phyloP scores from a whole-genome alignment of 2,113 vertebrate species.

The Equus przewalskii region DNA sequence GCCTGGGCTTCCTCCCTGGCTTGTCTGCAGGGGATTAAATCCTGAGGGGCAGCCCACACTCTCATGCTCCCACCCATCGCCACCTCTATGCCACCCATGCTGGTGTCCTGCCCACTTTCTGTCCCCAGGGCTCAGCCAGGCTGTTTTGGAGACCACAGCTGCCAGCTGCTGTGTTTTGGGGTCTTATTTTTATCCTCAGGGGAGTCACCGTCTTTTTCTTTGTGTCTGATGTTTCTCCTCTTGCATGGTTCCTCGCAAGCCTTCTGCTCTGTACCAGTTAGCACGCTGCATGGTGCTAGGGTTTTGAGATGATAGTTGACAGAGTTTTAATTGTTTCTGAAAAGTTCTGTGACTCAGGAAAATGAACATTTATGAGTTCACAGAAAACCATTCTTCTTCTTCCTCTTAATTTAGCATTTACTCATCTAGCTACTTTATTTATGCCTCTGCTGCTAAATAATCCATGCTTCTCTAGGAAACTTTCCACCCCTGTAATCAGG shows the following conservation, averaged over 20 bases:
- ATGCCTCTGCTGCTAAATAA: slow-evolving; percentile 61
- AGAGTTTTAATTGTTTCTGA: slow-evolving; percentile 75
- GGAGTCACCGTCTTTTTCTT: background rate
- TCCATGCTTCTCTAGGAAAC: background rate
- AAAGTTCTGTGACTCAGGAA: slow-evolving; percentile 74
- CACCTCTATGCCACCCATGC: accelerated
- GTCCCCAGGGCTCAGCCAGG: background rate
- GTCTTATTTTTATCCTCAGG: background rate
- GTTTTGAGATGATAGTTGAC: slow-evolving; percentile 50
- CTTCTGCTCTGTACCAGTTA: no score
- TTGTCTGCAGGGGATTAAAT: background rate
- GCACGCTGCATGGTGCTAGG: background rate
- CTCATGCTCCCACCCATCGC: background rate
- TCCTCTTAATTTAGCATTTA: slow-evolving; percentile 76
- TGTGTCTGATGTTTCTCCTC: background rate
- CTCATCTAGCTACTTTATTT: slow-evolving; percentile 52
- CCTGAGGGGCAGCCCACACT: background rate
- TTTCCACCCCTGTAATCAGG: background rate
- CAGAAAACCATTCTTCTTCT: slow-evolving; percentile 68
- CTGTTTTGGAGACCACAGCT: background rate
- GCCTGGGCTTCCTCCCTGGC: no score
- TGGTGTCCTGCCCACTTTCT: background rate
- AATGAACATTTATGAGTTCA: slow-evolving; percentile 72
- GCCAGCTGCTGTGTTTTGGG: background rate
- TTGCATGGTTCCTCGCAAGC: accelerated